Percentiles rank a stretch among this genome's conserved stretches.
Evolutionary conservation across 92 coral and sea anemone genomes (phyloP).

Genomic region (Nematostella vectensis): DNA sequence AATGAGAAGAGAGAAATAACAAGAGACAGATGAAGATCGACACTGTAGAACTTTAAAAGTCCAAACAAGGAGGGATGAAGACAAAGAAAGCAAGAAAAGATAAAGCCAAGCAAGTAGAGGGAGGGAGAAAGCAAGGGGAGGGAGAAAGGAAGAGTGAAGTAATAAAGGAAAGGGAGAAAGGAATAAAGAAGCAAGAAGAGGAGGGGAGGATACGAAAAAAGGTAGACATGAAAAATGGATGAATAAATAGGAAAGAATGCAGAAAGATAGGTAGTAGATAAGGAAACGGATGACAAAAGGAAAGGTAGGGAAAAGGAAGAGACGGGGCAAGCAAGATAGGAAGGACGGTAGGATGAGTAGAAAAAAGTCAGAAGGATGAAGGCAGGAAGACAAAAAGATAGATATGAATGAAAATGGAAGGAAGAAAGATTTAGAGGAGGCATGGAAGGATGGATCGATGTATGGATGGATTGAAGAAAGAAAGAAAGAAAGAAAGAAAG

Average conservation of each 20-base stretch:
- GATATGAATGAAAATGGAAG: not conserved
- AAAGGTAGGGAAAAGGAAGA: not conserved
- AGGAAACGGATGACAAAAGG: not conserved
- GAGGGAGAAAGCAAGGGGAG: not conserved
- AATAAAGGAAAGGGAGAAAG: not conserved
- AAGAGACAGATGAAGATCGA: no score
- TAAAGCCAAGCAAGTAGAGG: not conserved
- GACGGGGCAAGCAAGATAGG: not conserved
- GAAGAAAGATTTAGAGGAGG: not conserved
- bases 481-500: constrained; percentile 1
- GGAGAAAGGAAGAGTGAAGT: not conserved
- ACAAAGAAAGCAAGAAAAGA: not conserved
- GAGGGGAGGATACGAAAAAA: not conserved
- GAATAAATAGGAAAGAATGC: not conserved
- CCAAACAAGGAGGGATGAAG: not conserved
- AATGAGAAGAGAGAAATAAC: no score
- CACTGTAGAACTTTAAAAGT: no score
- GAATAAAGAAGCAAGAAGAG: not conserved
- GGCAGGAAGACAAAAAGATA: not conserved
- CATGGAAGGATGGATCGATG: not conserved
- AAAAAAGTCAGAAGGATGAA: not conserved
- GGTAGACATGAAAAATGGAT: not conserved
- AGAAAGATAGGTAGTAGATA: not conserved
- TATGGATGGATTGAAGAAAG: not conserved
- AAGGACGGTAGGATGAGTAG: not conserved